Evolutionary conservation across 2,888 invertebrate species (phyloP).

Genomic region (Nemapogon koenigi): DNA sequence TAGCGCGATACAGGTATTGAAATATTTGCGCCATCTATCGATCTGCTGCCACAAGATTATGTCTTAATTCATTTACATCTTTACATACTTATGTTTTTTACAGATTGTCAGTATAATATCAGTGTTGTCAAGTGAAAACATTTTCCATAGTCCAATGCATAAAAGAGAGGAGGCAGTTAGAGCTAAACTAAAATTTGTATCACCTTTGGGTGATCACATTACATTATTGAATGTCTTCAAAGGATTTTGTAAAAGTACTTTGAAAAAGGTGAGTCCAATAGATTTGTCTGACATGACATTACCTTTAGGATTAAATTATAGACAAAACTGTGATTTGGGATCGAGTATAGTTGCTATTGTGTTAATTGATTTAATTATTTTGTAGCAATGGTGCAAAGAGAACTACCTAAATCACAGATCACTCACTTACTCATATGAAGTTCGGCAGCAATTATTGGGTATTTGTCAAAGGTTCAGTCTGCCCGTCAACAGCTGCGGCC

Average conservation of each 20-base stretch:
- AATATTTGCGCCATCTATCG: no score
- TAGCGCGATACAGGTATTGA: no score
- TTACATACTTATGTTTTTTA: conserved; percentile 20
- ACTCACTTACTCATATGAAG: conserved; percentile 79
- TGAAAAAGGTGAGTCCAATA: conserved; percentile 67
- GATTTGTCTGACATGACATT: no score
- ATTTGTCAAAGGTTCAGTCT: conserved; percentile 72
- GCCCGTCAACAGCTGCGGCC: conserved; percentile 68
- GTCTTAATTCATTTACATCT: no score
- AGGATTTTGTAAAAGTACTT: conserved; percentile 74
- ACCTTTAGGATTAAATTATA: background rate
- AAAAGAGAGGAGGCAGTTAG: conserved; percentile 79
- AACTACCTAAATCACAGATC: conserved; percentile 87
- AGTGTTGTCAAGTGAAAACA: conserved; percentile 85
- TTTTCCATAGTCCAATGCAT: conserved; percentile 76
- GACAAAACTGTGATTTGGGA: background rate
- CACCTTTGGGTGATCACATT: conserved; percentile 90
- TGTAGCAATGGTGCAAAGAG: conserved; percentile 86
- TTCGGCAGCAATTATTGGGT: conserved; percentile 79
- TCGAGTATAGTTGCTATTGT: background rate
- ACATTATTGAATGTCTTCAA: conserved; percentile 89
- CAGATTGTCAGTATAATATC: conserved; percentile 85
- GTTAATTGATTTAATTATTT: conserved; percentile 16
- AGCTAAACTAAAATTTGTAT: conserved; percentile 80
- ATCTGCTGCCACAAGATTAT: no score